Evolutionary conservation across 2,888 invertebrate species (phyloP).

Genomic region (Pristionchus fissidentatus): DNA sequence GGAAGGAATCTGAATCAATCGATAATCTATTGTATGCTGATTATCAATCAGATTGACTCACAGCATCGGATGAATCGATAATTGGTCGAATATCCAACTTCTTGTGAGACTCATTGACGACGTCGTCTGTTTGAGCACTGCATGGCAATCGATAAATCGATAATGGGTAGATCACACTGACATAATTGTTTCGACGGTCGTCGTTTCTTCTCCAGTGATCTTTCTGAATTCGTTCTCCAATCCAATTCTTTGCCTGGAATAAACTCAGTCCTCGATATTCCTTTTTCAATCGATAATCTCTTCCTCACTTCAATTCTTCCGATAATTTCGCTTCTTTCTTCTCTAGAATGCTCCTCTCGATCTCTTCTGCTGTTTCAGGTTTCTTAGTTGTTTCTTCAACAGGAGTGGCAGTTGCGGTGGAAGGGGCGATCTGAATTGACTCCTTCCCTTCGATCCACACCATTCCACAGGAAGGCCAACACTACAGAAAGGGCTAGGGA

Average conservation of each 20-base stretch:
- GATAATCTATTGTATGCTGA: neutral
- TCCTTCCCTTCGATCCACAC: no score
- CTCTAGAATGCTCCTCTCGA: constrained; percentile 15
- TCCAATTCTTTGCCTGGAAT: constrained; percentile 30
- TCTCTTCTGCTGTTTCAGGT: neutral
- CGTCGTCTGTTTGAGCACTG: constrained; percentile 2
- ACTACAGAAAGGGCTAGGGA: no score
- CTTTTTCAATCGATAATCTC: neutral
- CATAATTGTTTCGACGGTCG: neutral
- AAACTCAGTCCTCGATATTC: neutral
- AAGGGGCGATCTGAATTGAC: constrained; percentile 7
- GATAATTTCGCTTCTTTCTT: constrained; percentile 44
- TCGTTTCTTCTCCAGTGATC: constrained; percentile 33
- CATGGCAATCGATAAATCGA: neutral
- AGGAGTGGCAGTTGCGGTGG: neutral
- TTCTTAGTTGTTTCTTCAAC: neutral
- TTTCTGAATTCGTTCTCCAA: constrained; percentile 39
- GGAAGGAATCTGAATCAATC: neutral
- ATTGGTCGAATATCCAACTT: constrained; percentile 37
- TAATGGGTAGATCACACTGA: neutral
- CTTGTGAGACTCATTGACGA: neutral
- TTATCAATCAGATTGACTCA: neutral
- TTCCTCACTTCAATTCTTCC: constrained; percentile 14
- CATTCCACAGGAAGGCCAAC: no score
- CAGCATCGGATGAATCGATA: neutral